Conservation (phyloP, 1,140 invertebrate genomes). For the Drosophila biarmipes region DNA sequence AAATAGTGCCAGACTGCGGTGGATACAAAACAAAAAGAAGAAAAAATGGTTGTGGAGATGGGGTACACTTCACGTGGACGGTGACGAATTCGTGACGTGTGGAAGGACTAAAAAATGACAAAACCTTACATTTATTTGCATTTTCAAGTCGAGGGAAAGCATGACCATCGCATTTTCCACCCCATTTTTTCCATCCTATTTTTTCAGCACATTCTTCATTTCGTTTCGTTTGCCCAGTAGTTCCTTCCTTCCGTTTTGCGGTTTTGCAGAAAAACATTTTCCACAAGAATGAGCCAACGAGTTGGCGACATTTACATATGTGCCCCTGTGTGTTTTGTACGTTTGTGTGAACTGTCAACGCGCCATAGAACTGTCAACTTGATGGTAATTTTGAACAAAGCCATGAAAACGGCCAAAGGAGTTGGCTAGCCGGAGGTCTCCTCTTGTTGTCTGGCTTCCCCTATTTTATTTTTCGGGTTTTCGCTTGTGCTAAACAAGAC, state of each 20-base stretch:
- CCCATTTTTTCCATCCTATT: slow-evolving; percentile 2
- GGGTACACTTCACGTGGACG: slow-evolving; percentile 55
- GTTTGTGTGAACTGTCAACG: slow-evolving; percentile 79
- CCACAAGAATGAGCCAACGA: slow-evolving; percentile 77
- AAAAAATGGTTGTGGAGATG: neutral
- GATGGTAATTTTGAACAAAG: slow-evolving; percentile 81
- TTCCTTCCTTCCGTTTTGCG: slow-evolving; percentile 80
- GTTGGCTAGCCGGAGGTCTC: slow-evolving; percentile 6
- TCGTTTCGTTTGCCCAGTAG: slow-evolving; percentile 63
- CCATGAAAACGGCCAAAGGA: slow-evolving; percentile 66
- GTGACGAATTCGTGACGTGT: slow-evolving; percentile 80
- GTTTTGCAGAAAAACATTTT: slow-evolving; percentile 70
- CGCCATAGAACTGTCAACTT: slow-evolving; percentile 84
- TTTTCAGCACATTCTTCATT: slow-evolving; percentile 71
- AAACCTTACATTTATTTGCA: slow-evolving; percentile 81
- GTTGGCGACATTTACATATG: slow-evolving; percentile 79
- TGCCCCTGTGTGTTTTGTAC: slow-evolving; percentile 32
- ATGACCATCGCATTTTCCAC: slow-evolving; percentile 12
- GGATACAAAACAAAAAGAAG: neutral
- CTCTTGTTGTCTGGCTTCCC: slow-evolving; percentile 22
- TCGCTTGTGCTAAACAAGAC: slow-evolving; percentile 43
- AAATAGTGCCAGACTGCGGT: slow-evolving; percentile 55
- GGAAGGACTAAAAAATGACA: slow-evolving; percentile 53
- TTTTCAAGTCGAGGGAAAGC: slow-evolving; percentile 69
- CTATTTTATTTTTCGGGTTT: neutral